Evolutionary conservation across 2,888 invertebrate species (phyloP).

Genomic region (Dichetophora obliterata): DNA sequence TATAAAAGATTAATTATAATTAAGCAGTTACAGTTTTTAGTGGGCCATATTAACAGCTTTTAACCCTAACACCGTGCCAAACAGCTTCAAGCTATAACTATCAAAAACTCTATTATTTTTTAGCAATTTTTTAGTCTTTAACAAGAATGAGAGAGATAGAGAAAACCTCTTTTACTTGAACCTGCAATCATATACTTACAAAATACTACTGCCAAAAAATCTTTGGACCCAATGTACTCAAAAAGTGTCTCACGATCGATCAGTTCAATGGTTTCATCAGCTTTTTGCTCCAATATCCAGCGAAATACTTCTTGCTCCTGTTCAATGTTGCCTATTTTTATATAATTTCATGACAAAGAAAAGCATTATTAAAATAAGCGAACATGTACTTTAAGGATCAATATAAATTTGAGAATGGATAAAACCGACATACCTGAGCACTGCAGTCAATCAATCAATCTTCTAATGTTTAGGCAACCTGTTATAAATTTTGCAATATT

Average conservation of each 20-base stretch:
- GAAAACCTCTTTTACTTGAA: too few species aligned
- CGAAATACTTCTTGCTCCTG: slow-evolving; percentile 87
- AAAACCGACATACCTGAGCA: slow-evolving; percentile 60
- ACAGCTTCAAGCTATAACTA: too few species aligned
- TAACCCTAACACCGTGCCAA: too few species aligned
- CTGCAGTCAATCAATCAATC: slow-evolving; percentile 66
- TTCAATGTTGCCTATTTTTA: slow-evolving; percentile 75
- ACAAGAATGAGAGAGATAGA: too few species aligned
- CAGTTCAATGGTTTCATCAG: slow-evolving; percentile 91
- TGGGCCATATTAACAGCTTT: slow-evolving; percentile 51
- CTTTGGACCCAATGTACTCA: slow-evolving; percentile 89
- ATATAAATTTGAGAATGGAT: neutral
- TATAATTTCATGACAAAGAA: neutral
- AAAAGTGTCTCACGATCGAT: slow-evolving; percentile 85
- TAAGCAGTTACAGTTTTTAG: slow-evolving; percentile 66
- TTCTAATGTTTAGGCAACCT: slow-evolving; percentile 40
- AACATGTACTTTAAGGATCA: neutral
- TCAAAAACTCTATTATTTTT: too few species aligned
- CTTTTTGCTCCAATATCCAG: slow-evolving; percentile 93
- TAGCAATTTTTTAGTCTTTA: too few species aligned
- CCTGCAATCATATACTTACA: slow-evolving; percentile 77
- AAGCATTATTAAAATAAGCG: neutral
- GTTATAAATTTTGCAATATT: too few species aligned
- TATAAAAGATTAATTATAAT: slow-evolving; percentile 7
- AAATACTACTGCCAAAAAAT: slow-evolving; percentile 91